Evolutionary conservation across 2,888 invertebrate genomes (phyloP).

Genomic region (Drosophila lacicola): DNA sequence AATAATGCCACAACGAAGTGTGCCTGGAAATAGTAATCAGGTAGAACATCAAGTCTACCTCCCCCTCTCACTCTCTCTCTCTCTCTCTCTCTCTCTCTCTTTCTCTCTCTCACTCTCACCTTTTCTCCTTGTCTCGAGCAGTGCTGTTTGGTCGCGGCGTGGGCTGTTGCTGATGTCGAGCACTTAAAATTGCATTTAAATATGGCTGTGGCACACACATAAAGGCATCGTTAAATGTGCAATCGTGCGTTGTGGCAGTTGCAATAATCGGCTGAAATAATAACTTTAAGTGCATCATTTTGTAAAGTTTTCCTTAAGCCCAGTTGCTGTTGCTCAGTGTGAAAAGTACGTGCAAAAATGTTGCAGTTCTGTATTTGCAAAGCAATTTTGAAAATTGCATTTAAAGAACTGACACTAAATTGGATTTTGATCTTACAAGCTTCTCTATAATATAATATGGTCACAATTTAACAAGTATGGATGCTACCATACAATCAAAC

Average conservation of each 20-base stretch:
- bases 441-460: background rate
- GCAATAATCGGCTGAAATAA: slow-evolving; percentile 76
- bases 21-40: slow-evolving; percentile 81
- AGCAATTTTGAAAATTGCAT: slow-evolving; percentile 50
- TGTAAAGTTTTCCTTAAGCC: slow-evolving; percentile 53
- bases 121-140: slow-evolving; percentile 7
- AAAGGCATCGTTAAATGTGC: slow-evolving; percentile 69
- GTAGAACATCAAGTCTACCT: slow-evolving; percentile 22
- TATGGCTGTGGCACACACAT: slow-evolving; percentile 52
- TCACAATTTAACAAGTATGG: slow-evolving; percentile 4
- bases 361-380: slow-evolving; percentile 36
- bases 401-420: slow-evolving; percentile 14
- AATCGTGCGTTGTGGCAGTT: slow-evolving; percentile 71
- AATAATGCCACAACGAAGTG: slow-evolving; percentile 83
- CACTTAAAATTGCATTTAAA: slow-evolving; percentile 78
- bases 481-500: background rate
- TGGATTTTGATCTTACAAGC: slow-evolving; percentile 10
- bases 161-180: slow-evolving; percentile 39
- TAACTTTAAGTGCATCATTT: slow-evolving; percentile 77
- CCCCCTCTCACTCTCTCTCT: background rate
- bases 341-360: slow-evolving; percentile 57
- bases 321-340: slow-evolving; percentile 24
- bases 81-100: background rate
- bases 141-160: slow-evolving; percentile 24
- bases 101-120: slow-evolving; percentile 5